phyloP scores from a whole-genome alignment of 2,113 vertebrate genomes.

The Tinamus guttatus region DNA sequence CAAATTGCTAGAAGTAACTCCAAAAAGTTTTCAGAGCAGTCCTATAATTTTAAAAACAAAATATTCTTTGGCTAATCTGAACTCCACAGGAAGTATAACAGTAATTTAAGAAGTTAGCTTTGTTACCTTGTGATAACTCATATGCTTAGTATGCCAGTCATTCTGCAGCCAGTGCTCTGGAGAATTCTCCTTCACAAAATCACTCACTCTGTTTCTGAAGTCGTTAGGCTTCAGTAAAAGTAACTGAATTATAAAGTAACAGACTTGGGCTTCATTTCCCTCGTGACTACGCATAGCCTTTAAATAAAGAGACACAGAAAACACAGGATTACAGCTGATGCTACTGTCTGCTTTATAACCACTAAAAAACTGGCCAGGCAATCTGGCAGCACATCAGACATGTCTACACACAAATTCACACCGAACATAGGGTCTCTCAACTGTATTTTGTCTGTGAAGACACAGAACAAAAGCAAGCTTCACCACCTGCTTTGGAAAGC shows the following conservation, averaged over 20 bases:
- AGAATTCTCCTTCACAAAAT: conserved; percentile 98
- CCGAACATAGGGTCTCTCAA: neutral
- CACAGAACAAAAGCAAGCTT: neutral
- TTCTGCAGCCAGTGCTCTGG: conserved; percentile 99
- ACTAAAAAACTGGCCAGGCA: neutral
- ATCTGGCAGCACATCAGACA: neutral
- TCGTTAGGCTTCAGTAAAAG: conserved; percentile 97
- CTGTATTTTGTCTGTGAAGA: neutral
- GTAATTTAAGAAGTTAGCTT: neutral
- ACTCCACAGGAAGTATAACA: neutral
- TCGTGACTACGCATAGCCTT: conserved; percentile 99
- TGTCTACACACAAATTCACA: neutral
- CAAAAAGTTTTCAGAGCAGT: neutral
- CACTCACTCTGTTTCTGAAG: conserved; percentile 96
- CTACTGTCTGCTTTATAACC: neutral
- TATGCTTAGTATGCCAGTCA: conserved; percentile 99
- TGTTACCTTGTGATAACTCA: conserved; percentile 96
- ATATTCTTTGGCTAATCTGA: neutral
- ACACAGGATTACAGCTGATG: neutral
- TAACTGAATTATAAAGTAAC: conserved; percentile 99
- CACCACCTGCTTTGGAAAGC: neutral
- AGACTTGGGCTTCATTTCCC: conserved; percentile 98
- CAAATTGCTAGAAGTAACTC: neutral
- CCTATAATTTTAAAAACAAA: neutral
- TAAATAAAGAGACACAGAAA: neutral